Evolutionary conservation across 1,140 invertebrate genomes (phyloP), one percentile per base, ranked within the genome.

Genomic region (Temnothorax longispinosus): DNA sequence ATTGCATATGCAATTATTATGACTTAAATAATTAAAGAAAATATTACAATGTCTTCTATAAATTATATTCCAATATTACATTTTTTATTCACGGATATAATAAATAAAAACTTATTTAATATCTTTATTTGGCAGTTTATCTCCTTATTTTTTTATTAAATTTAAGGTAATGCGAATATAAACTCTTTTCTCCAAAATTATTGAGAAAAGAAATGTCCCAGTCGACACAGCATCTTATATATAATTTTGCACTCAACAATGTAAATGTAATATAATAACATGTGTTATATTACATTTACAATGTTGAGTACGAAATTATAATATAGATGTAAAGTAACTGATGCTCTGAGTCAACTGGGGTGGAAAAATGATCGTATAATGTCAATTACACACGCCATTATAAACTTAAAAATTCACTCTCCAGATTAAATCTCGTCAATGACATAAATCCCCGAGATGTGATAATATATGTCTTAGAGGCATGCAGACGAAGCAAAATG

Each of bases 401-500:
- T 11, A 32, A 27, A 32, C 8, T 71, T 21, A 44, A 15, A 60
- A 21, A 35, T 74, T 74, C 0, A 38, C 4, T 8, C 13, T 38
- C 11, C 8, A 41, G 10, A 58, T 72, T 7, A 5, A 35, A 60
- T 82, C 67, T 11, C 52, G 2, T 72, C 13, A 35, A 38, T 60
- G n/a, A 38, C 3, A 15, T n/a, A n/a, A 18, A 18, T 27, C 13
- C 41, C 18, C 27, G 10, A 27, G 5, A 47, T 6, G 13, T 11
- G 21, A 56, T 58, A 6, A 21, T 27, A 27, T 27, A 54, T 60
- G 74, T 58, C 27, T 60, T 60, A 27, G 47, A n/a, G 27, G 60
- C 54, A 50, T 60, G 41, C 32, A 72, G 11, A 81, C 38, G 38
- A 74, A 47, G 21, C 21, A 64, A 41, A 85, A 77, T 75, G 11